phyloP scores from a whole-genome alignment of 92 coral and sea anemone genomes.

The Hydrozoanthus gracilis region DNA sequence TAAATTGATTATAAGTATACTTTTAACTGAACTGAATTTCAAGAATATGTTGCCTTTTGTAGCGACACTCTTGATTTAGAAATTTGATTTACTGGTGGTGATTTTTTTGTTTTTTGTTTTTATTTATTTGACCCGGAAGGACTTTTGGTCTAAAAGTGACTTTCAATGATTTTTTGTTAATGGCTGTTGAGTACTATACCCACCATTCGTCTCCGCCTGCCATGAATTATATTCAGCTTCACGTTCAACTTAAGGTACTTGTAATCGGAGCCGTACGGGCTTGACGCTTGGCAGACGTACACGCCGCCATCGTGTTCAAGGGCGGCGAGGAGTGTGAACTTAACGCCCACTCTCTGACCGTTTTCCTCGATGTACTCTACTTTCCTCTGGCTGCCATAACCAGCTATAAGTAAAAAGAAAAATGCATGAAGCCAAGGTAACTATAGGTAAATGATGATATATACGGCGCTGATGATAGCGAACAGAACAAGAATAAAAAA shows the following conservation, averaged over 20 bases:
- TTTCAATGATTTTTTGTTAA: neutral
- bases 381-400: conserved; percentile 57
- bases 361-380: conserved; percentile 58
- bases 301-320: conserved; percentile 68
- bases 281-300: conserved; percentile 70
- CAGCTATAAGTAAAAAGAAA: conserved; percentile 33
- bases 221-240: conserved; percentile 53
- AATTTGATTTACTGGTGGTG: too few relatives aligned
- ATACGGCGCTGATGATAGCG: too few relatives aligned
- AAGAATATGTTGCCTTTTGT: too few relatives aligned
- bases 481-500: too few relatives aligned
- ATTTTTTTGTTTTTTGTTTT: too few relatives aligned
- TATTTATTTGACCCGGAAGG: neutral
- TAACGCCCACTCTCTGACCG: conserved; percentile 57
- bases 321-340: conserved; percentile 52
- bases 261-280: conserved; percentile 62
- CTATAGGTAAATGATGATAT: neutral
- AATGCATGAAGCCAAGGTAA: neutral
- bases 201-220: conserved; percentile 30
- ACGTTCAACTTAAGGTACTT: conserved; percentile 61
- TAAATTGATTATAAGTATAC: too few relatives aligned
- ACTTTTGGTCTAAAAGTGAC: neutral
- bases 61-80: too few relatives aligned
- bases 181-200: neutral
- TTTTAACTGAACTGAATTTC: too few relatives aligned